Conservation (phyloP, 2,113 vertebrate genomes). For the Labeo rohita region DNA sequence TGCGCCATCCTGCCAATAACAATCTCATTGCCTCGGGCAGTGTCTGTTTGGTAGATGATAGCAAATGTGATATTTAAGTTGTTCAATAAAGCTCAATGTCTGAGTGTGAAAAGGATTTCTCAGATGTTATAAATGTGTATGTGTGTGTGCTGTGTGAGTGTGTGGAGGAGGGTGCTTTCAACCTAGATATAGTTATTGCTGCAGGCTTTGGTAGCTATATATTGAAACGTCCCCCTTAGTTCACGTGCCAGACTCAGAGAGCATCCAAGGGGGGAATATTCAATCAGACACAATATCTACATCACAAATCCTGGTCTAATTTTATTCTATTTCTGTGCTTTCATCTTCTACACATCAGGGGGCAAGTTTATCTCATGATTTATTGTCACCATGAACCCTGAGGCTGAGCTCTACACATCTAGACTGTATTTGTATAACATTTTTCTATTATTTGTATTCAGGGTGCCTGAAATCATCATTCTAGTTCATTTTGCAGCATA, state of each 20-base stretch:
- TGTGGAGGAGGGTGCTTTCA: conserved; percentile 16
- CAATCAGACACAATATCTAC: conserved; percentile 6
- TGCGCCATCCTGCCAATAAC: conserved; percentile 21
- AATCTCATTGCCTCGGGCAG: conserved; percentile 6
- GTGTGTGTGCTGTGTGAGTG: neutral
- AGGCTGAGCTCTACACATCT: neutral
- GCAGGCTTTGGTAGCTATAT: conserved; percentile 14
- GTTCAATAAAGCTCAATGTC: conserved; percentile 44
- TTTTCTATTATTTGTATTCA: neutral
- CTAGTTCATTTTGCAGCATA: neutral
- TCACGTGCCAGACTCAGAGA: neutral
- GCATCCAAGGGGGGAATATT: neutral
- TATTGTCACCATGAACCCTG: conserved; percentile 6
- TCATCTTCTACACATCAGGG: neutral
- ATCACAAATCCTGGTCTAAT: neutral
- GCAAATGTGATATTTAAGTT: conserved; percentile 27
- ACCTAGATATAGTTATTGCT: conserved; percentile 15
- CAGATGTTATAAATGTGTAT: conserved; percentile 31
- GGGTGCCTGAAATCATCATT: conserved; percentile 6
- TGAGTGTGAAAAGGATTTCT: conserved; percentile 12
- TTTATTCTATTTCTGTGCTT: neutral
- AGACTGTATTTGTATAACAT: neutral
- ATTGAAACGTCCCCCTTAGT: neutral
- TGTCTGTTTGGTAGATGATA: conserved; percentile 13
- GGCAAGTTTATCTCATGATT: conserved; percentile 20